Conservation (phyloP, 2,888 invertebrate genomes). For the Gordius sp. region DNA sequence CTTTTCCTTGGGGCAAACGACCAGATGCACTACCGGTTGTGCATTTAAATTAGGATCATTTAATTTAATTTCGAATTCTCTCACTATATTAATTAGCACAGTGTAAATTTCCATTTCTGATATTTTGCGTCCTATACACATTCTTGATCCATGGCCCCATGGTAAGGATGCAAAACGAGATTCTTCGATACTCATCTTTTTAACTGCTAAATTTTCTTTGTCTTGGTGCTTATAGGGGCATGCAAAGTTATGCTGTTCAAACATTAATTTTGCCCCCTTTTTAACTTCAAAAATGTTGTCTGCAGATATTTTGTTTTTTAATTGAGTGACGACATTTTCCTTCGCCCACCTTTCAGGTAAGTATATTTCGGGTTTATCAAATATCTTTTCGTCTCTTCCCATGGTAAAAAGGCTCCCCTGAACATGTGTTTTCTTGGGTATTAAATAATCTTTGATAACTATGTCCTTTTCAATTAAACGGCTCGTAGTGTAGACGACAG, state of each 20-base stretch:
- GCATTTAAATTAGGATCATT: not conserved
- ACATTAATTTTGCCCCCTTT: not conserved
- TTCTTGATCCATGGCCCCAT: slow-evolving; percentile 6
- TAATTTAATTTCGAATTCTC: not conserved
- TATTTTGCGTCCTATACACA: slow-evolving; percentile 8
- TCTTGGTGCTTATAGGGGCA: not conserved
- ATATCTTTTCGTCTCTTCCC: not conserved
- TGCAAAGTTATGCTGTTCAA: not conserved
- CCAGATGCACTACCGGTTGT: slow-evolving; percentile 1
- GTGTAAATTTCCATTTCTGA: slow-evolving; percentile 11
- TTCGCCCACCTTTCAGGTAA: not conserved
- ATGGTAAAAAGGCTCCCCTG: slow-evolving; percentile 5
- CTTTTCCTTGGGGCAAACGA: not conserved
- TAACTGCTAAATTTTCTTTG: not conserved
- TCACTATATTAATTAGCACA: not conserved
- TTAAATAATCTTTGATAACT: not conserved
- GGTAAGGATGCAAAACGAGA: slow-evolving; percentile 4
- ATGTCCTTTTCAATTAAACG: not conserved
- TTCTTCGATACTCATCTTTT: not conserved
- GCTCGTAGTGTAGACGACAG: slow-evolving; percentile 12
- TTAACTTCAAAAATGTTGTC: not conserved
- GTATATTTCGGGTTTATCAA: slow-evolving; percentile 7
- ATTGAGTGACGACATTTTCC: not conserved
- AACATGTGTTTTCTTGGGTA: slow-evolving; percentile 14
- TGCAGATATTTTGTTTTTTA: not conserved